phyloP scores from a whole-genome alignment of 2,113 vertebrate genomes.

The human (Homo sapiens) region GRCh38 chr6:8558501-8559000 shows the following conservation, averaged over 20 bases:
- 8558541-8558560: constrained; percentile 47
- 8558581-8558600: not conserved
- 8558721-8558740: not conserved
- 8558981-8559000: constrained; percentile 18
- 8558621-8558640: not conserved
- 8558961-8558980: not conserved
- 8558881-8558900: not conserved
- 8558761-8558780: not conserved
- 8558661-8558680: not conserved
- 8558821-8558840: not conserved
- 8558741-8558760: not conserved
- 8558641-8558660: not conserved
- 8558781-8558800: not conserved
- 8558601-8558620: constrained; percentile 22
- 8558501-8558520: constrained; percentile 63
- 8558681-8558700: not conserved
- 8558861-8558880: not conserved
- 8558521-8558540: constrained; percentile 57
- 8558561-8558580: constrained; percentile 39
- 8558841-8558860: not conserved
- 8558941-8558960: not conserved
- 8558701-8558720: not conserved
- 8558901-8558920: not conserved
- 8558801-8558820: not conserved
- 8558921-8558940: not conserved